Evolutionary conservation across 23 tunicate genomes (phyloP), one percentile per base, ranked within the genome.

Genomic region (Ciona savignyi): DNA sequence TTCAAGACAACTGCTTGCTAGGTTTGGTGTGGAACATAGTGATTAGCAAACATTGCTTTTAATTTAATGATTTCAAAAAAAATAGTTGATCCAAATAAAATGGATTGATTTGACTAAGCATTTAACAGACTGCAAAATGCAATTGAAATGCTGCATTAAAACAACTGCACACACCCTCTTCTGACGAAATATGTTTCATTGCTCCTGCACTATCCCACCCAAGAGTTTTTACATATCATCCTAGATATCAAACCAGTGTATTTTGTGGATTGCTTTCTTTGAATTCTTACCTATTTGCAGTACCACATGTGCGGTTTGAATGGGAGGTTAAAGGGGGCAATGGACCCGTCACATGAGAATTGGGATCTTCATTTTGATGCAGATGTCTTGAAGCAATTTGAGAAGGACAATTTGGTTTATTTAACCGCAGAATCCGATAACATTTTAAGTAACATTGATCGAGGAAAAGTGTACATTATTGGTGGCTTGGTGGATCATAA

Each of bases 401-500:
- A 34, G 21, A 71, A 69, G 32, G 73, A 85, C 33, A 75, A 83
- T 15, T 15, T 91, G 34, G 78, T 80, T 35, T 91, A 91, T 67
- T 63, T 91, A 4, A 80, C 86, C 22, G 83, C 97, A 0, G 97
- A 91, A 72, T 84, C 97, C 19, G 48, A 63, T 3, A 75, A 79
- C 70, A 77, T 76, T 3, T 49, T 91, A 25, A 24, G 63, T 30
- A 64, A 66, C 35, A 4, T 91, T 32, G 60, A 85, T 33, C 67
- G 72, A 11, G 97, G 91, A 42, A 80, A 65, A 70, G 86, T 91
- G 6, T 91, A 91, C 74, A 91, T 85, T 1, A 91, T 91, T 70
- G 97, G 97, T 61, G 97, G 97, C 2, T 60, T 91, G 32, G 97
- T 91, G 29, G 97, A 91, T 35, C 97, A 91, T 71, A 91, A 91